Base-by-base conservation (phyloP, 2,113 vertebrate genomes). In the Accipiter virgatus region DNA sequence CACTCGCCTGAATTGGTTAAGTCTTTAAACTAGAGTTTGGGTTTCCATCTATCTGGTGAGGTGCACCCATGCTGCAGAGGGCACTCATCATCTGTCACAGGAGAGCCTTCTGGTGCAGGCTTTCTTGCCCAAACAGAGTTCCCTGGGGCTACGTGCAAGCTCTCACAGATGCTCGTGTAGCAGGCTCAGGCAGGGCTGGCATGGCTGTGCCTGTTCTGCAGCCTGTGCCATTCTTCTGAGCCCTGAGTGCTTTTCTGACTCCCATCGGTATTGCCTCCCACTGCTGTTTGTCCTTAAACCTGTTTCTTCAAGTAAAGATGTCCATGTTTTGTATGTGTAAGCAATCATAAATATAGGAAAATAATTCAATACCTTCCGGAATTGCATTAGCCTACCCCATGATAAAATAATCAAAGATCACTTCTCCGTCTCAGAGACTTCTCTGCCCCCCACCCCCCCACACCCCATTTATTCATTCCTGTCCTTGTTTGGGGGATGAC, bases 61-160 rank as follows among this genome's bases (percentile, higher is more conserved):
- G 6, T 32, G 31, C 67, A 43, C 67, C 32, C 5, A 5, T 34
- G 23, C 23, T 3, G 0, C 48, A 58, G 48, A 16, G 10, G 15
- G 15, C 3, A 8, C 16, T 78, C 0, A 0, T 12, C 25, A 4
- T 25, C 1, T 2, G 27, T 72, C 58, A 11, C 63, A 36, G 32
- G 20, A 36, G 18, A 21, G 38, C 15, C 29, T 81, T 72, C 17
- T 61, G 22, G 42, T 58, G 18, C n/a, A 3, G 32, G 17, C 47
- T 53, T 1, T 65, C 31, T 36, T 77, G 34, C 25, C 32, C 6
- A 16, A n/a, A 5, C 38, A 6, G 43, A 42, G 36, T 59, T 77
- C 31, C 45, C 50, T 32, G 56, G n/a, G 17, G 23, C 43, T 52
- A 34, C 1, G 0, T 15, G 15, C 58, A 25, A 70, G 68, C 56